Evolutionary conservation across 2,888 invertebrate genomes (phyloP).

Genomic region (Trachelus iudaicus): DNA sequence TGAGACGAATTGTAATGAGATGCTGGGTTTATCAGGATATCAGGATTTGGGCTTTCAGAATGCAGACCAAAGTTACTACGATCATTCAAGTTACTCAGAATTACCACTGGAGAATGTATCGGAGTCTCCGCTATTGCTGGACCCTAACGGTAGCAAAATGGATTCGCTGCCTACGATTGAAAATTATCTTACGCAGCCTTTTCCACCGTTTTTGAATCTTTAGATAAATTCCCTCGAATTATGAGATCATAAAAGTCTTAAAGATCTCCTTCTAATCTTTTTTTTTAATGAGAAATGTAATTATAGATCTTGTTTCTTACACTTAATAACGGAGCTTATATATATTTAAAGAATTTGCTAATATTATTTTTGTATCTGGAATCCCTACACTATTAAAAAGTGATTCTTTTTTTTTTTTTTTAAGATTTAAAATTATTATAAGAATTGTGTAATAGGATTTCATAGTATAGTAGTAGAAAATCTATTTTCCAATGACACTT

Average conservation of each 20-base stretch:
- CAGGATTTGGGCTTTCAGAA: slow-evolving; percentile 44
- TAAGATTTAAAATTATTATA: too few relatives aligned
- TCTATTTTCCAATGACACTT: background rate
- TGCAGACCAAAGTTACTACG: slow-evolving; percentile 43
- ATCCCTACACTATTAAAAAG: background rate
- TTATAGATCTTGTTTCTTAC: background rate
- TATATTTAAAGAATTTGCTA: background rate
- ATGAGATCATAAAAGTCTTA: background rate
- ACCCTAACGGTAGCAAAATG: slow-evolving; percentile 36
- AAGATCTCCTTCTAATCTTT: background rate
- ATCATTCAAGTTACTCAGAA: slow-evolving; percentile 42
- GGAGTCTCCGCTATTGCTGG: slow-evolving; percentile 38
- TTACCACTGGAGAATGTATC: slow-evolving; percentile 39
- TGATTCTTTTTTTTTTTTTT: too few relatives aligned
- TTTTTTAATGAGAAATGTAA: background rate
- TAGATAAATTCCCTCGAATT: slow-evolving; percentile 19
- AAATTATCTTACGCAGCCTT: slow-evolving; percentile 42
- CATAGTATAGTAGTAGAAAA: background rate
- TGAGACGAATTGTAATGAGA: slow-evolving; percentile 46
- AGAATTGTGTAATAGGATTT: background rate
- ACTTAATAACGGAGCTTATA: background rate
- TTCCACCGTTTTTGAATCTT: slow-evolving; percentile 45
- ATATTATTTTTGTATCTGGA: background rate
- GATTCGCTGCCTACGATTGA: slow-evolving; percentile 41
- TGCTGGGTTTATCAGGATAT: slow-evolving; percentile 41